Base-by-base conservation (phyloP, 1,140 invertebrate genomes). In the Aradophagus sp. region DNA sequence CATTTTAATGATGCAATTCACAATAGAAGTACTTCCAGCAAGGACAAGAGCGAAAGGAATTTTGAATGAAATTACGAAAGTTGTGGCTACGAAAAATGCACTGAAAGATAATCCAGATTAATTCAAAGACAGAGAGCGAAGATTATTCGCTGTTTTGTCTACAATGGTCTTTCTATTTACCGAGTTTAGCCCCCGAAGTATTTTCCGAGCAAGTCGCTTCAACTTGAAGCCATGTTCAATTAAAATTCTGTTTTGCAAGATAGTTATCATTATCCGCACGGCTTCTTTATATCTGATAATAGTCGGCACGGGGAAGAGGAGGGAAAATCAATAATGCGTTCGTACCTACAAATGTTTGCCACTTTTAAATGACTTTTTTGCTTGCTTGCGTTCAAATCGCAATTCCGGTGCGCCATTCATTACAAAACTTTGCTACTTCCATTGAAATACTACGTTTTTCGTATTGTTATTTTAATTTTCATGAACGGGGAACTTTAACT, bases 201-300 rank as follows among this genome's bases (percentile, higher is more conserved):
- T n/a, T n/a, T n/a, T n/a, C n/a, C n/a, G n/a, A n/a, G n/a, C n/a
- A n/a, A n/a, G n/a, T n/a, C n/a, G n/a, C n/a, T n/a, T n/a, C n/a
- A n/a, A n/a, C n/a, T 23, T 23, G 20, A 4, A 23, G 36, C 15
- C 20, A 1, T 26, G 34, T 56, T 38, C 31, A 45, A 45, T 56
- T 56, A 36, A 44, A 45, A 56, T 45, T 45, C 19, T 13, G 16
- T 45, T 56, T 56, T 23, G n/a, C 39, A 12, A 45, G 17, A 5
- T 5, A 44, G 29, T 42, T 50, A 42, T 42, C 45, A 50, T 62
- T 62, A 62, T 5, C 17, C 26, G 12, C 31, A 23, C 13, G 27
- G 45, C 36, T 62, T 52, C 45, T 52, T 63, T n/a, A n/a, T 63
- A 55, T 65, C 61, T 39, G 50, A 55, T 65, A 65, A 55, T 50